These are phyloP conservation scores for Trichacis sp. DNA, from an alignment of 2,888 invertebrate species.

Conservation along the genomic window DNA sequence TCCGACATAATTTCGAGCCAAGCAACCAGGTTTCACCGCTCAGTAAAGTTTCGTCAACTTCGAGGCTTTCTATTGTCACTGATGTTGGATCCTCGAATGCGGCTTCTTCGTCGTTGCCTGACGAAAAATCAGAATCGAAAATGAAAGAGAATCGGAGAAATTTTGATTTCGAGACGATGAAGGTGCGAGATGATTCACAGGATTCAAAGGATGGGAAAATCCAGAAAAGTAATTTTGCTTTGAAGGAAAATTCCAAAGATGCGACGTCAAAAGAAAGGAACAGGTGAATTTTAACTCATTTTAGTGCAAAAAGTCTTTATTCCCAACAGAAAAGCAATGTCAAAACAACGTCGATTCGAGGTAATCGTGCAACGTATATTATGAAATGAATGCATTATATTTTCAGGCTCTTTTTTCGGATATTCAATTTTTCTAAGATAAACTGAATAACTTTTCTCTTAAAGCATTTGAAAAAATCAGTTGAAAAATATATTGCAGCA, in stretches of 20 bases:
- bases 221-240: conserved; percentile 48
- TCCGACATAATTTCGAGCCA: conserved; percentile 62
- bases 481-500: too few species aligned
- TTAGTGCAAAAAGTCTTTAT: too few species aligned
- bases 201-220: conserved; percentile 50
- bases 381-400: too few species aligned
- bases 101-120: conserved; percentile 58
- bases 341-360: too few species aligned
- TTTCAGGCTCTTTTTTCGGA: too few species aligned
- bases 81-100: conserved; percentile 70
- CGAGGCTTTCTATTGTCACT: conserved; percentile 71
- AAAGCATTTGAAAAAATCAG: too few species aligned
- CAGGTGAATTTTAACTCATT: too few species aligned
- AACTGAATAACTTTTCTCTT: too few species aligned
- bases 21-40: conserved; percentile 74
- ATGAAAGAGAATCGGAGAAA: conserved; percentile 59
- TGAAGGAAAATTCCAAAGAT: conserved; percentile 60
- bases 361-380: too few species aligned
- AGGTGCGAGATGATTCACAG: conserved; percentile 50
- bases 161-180: conserved; percentile 54
- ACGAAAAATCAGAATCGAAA: conserved; percentile 56
- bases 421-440: too few species aligned
- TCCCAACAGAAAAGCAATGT: too few species aligned
- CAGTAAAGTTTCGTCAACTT: conserved; percentile 75
- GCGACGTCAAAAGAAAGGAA: conserved; percentile 55